Evolutionary conservation across 2,888 invertebrate genomes (phyloP), one percentile per base, ranked within the genome.

Genomic region (Phaonia tiefii): DNA sequence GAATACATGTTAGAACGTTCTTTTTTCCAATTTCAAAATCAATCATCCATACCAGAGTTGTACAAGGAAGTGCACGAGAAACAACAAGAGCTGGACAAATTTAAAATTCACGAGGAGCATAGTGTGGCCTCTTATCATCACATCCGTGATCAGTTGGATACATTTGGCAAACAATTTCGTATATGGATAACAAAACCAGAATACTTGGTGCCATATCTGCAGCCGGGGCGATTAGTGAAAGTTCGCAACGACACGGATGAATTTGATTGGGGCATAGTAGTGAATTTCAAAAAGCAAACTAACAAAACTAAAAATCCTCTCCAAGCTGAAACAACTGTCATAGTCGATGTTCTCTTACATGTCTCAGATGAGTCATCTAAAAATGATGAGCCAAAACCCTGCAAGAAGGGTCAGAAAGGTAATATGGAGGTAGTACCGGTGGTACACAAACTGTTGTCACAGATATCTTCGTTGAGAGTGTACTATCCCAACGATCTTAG

Each of bases 21-120:
- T 85, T 99, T 99, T 92, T 98, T 95, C 91, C 99, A 99, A 91
- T 99, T 99, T 89, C 99, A 99, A 92, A 99, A 99, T 92, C 99
- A 98, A 91, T 95, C 98, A 0, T 93, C 95, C 15, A 97, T 99
- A 87, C 99, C 99, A 0, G 94, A 95, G 54, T 92, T 99, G 13
- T 95, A 96, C 87, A 95, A 97, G 83, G 94, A 97, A 89, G 88
- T 89, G 10, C 87, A 88, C 81, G 90, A 93, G 54, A 93, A 95
- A 82, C 93, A 95, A 87, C 91, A 92, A 49, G 92, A 94, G 84
- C 93, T 94, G 84, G 92, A 95, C 66, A 91, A 91, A 0, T 90
- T 96, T 26, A 90, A 91, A 22, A 93, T 98, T 3, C 92, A 94
- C 25, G 93, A 96, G 75, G 98, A 98, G 89, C 92, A 93, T 80